phyloP scores from a whole-genome alignment of 2,797 vertebrate species.

The Acanthopagrus latus region DNA sequence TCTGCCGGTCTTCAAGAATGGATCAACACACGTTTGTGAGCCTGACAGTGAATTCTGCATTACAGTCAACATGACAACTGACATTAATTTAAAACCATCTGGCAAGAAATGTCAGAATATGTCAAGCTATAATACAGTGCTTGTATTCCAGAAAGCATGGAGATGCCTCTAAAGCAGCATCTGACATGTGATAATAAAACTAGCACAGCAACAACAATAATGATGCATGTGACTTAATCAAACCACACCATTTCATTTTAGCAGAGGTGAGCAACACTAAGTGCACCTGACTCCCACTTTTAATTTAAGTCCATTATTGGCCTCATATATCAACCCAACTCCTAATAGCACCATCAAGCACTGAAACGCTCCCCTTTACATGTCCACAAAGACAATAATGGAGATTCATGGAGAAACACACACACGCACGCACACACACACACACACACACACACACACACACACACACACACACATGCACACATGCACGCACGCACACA shows the following conservation, averaged over 20 bases:
- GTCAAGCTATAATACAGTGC: background rate
- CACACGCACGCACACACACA: conserved; percentile 12
- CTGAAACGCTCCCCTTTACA: conserved; percentile 22
- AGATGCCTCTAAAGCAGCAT: conserved; percentile 28
- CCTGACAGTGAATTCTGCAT: background rate
- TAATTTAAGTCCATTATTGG: conserved; percentile 59
- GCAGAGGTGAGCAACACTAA: conserved; percentile 42
- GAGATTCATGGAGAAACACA: conserved; percentile 43
- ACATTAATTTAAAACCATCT: background rate
- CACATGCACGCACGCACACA: background rate
- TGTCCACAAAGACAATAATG: conserved; percentile 41
- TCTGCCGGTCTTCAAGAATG: background rate
- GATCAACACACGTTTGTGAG: background rate
- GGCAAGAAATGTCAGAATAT: background rate
- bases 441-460: no score
- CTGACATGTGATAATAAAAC: conserved; percentile 26
- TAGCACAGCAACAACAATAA: conserved; percentile 28
- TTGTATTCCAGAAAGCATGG: background rate
- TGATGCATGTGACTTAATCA: conserved; percentile 36
- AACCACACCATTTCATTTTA: conserved; percentile 42
- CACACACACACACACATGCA: conserved; percentile 13
- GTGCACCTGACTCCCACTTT: conserved; percentile 21
- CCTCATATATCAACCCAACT: conserved; percentile 45
- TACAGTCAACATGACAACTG: background rate
- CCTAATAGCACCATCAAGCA: conserved; percentile 60